A percentile compares a stretch with the other conserved stretches of the same genome.
Evolutionary conservation across 2,113 vertebrate genomes (phyloP).

Genomic region (Zapornia atra): DNA sequence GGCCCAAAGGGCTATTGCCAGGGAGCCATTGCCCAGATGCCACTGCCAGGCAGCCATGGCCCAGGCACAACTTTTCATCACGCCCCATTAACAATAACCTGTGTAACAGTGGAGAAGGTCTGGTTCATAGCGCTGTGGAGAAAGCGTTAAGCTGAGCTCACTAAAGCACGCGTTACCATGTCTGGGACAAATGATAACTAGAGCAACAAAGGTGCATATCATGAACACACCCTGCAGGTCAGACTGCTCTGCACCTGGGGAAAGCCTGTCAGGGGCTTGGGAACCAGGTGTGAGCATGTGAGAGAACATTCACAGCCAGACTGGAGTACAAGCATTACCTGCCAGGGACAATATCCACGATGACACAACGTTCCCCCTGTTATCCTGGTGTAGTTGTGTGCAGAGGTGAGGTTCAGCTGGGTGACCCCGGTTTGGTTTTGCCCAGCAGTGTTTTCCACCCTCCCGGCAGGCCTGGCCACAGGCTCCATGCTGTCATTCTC

Average conservation of each 20-base stretch:
- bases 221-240: neutral
- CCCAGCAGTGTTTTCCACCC: rapidly evolving
- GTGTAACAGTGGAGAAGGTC: too few species aligned
- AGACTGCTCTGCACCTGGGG: rapidly evolving
- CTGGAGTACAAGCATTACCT: conserved; percentile 59
- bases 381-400: conserved; percentile 35
- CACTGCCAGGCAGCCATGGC: too few species aligned
- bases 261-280: neutral
- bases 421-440: rapidly evolving
- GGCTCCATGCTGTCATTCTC: rapidly evolving
- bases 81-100: too few species aligned
- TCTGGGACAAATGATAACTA: neutral
- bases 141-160: neutral
- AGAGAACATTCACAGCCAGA: neutral
- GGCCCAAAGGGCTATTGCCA: too few species aligned
- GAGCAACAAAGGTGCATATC: neutral
- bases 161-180: neutral
- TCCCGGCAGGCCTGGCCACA: neutral
- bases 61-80: too few species aligned
- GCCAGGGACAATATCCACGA: conserved; percentile 84
- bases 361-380: conserved; percentile 76
- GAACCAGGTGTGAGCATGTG: neutral
- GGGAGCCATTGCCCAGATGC: too few species aligned
- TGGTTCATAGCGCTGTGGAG: too few species aligned
- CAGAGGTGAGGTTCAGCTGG: neutral